These are phyloP conservation scores for Galemys pyrenaicus DNA, from an alignment of 2,113 vertebrate species.

Conservation along the genomic window DNA sequence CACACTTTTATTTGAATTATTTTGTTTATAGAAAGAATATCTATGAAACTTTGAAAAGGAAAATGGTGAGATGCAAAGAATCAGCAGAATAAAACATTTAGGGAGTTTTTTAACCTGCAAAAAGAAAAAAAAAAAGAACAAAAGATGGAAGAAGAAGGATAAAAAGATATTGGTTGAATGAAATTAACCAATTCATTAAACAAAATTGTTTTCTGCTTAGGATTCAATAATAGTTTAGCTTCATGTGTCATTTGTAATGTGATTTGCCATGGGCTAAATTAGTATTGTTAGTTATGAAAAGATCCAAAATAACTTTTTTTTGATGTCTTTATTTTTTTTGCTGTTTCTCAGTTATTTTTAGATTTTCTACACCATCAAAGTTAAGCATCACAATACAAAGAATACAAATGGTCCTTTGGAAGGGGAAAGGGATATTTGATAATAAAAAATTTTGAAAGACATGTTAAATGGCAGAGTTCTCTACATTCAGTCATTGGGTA, in stretches of 20 bases:
- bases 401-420: constrained; percentile 4
- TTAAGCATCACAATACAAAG: constrained; percentile 12
- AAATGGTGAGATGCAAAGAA: background rate
- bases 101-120: background rate
- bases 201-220: background rate
- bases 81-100: background rate
- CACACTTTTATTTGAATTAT: background rate
- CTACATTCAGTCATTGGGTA: background rate
- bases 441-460: too few species aligned
- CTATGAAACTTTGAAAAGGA: background rate
- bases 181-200: constrained; percentile 53
- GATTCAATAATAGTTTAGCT: background rate
- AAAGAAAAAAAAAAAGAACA: background rate
- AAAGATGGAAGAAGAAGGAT: background rate
- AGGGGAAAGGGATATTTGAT: background rate
- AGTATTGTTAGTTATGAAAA: background rate
- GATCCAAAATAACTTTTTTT: constrained; percentile 4
- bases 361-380: constrained; percentile 3
- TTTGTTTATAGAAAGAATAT: background rate
- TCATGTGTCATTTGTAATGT: background rate
- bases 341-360: constrained; percentile 42
- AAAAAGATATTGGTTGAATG: constrained; percentile 15
- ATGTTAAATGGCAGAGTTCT: background rate
- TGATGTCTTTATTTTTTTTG: too few species aligned
- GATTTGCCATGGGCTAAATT: background rate